Evolutionary conservation across 2,888 invertebrate genomes (phyloP).

Genomic region (Cactoblastis cactorum): DNA sequence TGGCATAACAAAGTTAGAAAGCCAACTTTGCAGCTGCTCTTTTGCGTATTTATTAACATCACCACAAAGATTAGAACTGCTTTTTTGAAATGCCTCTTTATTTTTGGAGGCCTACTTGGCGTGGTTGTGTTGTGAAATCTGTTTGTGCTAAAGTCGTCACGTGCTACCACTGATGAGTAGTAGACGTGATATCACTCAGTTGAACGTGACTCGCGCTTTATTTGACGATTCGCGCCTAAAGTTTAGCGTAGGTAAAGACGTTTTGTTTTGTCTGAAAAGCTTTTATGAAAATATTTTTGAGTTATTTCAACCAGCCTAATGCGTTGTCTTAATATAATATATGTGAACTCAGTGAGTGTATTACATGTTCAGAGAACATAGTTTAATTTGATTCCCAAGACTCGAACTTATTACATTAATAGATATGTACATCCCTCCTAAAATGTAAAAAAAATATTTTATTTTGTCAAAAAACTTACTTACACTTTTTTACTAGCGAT

Average conservation of each 20-base stretch:
- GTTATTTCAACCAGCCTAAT: background rate
- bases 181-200: constrained; percentile 78
- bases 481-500: too few species aligned
- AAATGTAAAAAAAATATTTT: too few species aligned
- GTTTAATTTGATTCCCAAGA: too few species aligned
- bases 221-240: constrained; percentile 56
- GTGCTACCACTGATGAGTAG: constrained; percentile 75
- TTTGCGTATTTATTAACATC: constrained; percentile 72
- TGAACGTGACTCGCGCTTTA: constrained; percentile 71
- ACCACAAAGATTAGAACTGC: constrained; percentile 50
- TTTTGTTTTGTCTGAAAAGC: background rate
- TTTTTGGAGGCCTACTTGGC: constrained; percentile 38
- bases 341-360: too few species aligned
- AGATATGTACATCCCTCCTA: too few species aligned
- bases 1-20: constrained; percentile 75
- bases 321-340: too few species aligned
- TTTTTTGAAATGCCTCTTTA: constrained; percentile 34
- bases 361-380: too few species aligned
- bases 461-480: too few species aligned
- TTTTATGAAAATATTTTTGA: background rate
- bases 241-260: constrained; percentile 30
- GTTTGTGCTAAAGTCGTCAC: constrained; percentile 78
- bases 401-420: too few species aligned
- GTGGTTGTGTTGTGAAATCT: constrained; percentile 70
- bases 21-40: constrained; percentile 68